These are phyloP conservation scores for Maniola hyperantus DNA, from an alignment of 2,888 invertebrate species.

Conservation along the genomic window DNA sequence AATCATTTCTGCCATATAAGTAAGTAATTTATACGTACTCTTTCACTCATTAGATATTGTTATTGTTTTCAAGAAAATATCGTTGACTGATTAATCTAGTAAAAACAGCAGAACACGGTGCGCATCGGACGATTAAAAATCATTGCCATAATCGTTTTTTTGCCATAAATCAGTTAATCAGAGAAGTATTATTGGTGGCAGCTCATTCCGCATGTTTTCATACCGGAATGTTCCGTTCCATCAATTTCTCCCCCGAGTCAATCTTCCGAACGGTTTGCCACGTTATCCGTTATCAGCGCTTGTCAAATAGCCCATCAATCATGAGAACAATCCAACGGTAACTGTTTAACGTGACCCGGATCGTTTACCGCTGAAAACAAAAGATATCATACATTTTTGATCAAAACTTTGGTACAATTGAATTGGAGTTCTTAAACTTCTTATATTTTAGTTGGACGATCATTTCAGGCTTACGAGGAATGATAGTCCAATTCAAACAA, in stretches of 20 bases:
- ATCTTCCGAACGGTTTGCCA: slow-evolving; percentile 69
- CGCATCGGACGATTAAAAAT: slow-evolving; percentile 33
- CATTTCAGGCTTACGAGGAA: slow-evolving; percentile 31
- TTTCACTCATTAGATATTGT: slow-evolving; percentile 22
- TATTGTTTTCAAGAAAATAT: slow-evolving; percentile 24
- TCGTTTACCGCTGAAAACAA: slow-evolving; percentile 64
- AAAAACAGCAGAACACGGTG: slow-evolving; percentile 26
- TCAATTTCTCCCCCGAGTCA: slow-evolving; percentile 54
- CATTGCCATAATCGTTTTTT: slow-evolving; percentile 32
- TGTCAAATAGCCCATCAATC: slow-evolving; percentile 74
- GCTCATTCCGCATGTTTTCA: slow-evolving; percentile 52
- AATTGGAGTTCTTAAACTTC: slow-evolving; percentile 42
- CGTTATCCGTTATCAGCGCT: slow-evolving; percentile 63
- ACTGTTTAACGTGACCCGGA: slow-evolving; percentile 57
- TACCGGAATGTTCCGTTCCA: slow-evolving; percentile 50
- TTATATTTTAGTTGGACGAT: slow-evolving; percentile 37
- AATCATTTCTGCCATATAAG: slow-evolving; percentile 29
- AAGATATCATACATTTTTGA: slow-evolving; percentile 57
- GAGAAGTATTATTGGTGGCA: slow-evolving; percentile 43
- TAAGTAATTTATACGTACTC: slow-evolving; percentile 24
- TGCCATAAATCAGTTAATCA: slow-evolving; percentile 32
- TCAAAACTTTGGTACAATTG: slow-evolving; percentile 48
- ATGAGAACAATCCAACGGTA: slow-evolving; percentile 57
- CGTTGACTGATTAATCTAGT: slow-evolving; percentile 29
- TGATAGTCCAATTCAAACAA: slow-evolving; percentile 28